Evolutionary conservation across 2,797 vertebrate species (phyloP).

Genomic region (Tamandua tetradactyla): DNA sequence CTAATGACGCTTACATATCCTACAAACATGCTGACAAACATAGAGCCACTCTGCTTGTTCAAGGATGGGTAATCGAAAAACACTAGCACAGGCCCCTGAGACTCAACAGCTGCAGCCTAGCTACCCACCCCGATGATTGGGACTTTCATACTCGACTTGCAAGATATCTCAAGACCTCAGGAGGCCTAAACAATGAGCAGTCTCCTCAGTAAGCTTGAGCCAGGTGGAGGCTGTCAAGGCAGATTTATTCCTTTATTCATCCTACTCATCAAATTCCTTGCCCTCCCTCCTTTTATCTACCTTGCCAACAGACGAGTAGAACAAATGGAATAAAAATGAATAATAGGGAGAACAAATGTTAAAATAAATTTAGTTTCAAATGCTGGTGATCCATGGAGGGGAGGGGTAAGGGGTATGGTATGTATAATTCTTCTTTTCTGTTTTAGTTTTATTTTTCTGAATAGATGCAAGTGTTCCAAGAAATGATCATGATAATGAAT

Average conservation of each 20-base stretch:
- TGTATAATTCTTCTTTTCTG: too few species aligned
- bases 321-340: too few species aligned
- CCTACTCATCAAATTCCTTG: accelerated
- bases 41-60: neutral
- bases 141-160: neutral
- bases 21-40: neutral
- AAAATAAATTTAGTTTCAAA: too few species aligned
- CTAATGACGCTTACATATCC: accelerated
- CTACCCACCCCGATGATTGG: neutral
- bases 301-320: too few species aligned
- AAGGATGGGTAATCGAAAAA: neutral
- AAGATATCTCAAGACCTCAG: neutral
- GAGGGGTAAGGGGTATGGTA: too few species aligned
- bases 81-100: neutral
- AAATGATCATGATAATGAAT: too few species aligned
- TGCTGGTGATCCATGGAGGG: too few species aligned
- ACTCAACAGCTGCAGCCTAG: neutral
- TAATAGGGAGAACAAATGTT: too few species aligned
- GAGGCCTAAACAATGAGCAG: neutral
- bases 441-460: too few species aligned
- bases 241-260: accelerated
- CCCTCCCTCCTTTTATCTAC: too few species aligned
- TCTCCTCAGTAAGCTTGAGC: neutral
- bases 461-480: too few species aligned
- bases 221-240: neutral